Conservation (phyloP, 2,113 vertebrate genomes). For the Pseudorasbora parva region DNA sequence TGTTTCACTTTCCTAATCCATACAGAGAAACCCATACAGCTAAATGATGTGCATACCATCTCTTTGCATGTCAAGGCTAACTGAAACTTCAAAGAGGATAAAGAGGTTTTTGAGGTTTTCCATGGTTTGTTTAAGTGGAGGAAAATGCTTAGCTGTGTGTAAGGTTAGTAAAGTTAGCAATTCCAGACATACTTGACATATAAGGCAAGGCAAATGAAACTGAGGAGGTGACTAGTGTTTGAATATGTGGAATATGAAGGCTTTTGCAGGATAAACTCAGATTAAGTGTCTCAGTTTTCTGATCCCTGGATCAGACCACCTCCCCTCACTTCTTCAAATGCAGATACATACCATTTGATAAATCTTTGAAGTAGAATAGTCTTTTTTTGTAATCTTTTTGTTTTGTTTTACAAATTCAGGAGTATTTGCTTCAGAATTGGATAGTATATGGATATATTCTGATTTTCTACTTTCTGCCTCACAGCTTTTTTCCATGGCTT, state of each 20-base stretch:
- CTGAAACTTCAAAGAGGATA: constrained; percentile 18
- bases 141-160: constrained; percentile 31
- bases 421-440: neutral
- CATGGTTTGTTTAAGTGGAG: constrained; percentile 38
- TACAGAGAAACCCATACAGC: neutral
- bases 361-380: neutral
- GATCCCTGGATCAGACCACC: neutral
- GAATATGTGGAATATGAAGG: constrained; percentile 2
- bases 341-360: neutral
- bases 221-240: neutral
- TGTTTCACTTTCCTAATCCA: neutral
- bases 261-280: constrained; percentile 18
- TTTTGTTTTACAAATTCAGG: neutral
- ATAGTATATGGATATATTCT: neutral
- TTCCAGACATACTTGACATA: constrained; percentile 37
- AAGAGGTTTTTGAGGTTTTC: neutral
- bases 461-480: neutral
- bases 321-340: neutral
- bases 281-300: constrained; percentile 17
- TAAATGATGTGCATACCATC: neutral
- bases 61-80: neutral
- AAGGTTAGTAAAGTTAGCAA: constrained; percentile 14
- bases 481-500: neutral
- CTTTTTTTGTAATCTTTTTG: neutral
- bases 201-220: constrained; percentile 7